Evolutionary conservation across 2,888 invertebrate genomes (phyloP).

Genomic region (Urechis unicinctus): DNA sequence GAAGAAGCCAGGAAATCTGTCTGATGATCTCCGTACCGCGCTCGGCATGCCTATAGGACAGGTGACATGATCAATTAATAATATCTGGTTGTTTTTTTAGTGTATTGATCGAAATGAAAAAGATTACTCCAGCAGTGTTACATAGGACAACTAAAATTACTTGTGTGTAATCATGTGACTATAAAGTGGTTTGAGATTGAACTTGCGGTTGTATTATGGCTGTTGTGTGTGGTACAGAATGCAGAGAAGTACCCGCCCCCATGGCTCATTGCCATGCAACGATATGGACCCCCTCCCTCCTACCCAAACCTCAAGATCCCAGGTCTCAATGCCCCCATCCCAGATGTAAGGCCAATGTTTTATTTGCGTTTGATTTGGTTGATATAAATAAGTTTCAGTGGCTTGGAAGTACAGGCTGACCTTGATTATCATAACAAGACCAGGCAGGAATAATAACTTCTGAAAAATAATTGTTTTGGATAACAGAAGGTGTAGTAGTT

Average conservation of each 20-base stretch:
- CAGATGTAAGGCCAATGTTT: constrained; percentile 58
- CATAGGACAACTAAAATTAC: too few species aligned
- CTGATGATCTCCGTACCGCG: constrained; percentile 91
- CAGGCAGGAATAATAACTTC: too few species aligned
- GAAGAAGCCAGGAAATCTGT: constrained; percentile 96
- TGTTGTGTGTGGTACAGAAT: constrained; percentile 36
- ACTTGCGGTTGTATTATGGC: too few species aligned
- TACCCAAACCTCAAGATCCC: constrained; percentile 98
- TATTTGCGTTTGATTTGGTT: too few species aligned
- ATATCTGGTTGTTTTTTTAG: not conserved
- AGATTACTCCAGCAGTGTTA: not conserved
- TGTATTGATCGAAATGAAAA: not conserved
- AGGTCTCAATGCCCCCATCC: constrained; percentile 95
- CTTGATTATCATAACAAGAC: too few species aligned
- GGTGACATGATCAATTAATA: constrained; percentile 38
- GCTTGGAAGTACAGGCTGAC: too few species aligned
- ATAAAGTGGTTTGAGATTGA: too few species aligned
- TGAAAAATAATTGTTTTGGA: too few species aligned
- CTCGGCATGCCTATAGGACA: constrained; percentile 98
- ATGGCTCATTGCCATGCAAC: constrained; percentile 94
- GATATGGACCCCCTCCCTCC: constrained; percentile 97
- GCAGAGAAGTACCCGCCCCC: constrained; percentile 70
- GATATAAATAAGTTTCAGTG: too few species aligned
- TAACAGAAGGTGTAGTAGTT: too few species aligned
- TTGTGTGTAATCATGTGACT: too few species aligned